These are phyloP conservation scores for Listronotus bonariensis DNA, from an alignment of 1,140 invertebrate genomes.

Conservation along the genomic window DNA sequence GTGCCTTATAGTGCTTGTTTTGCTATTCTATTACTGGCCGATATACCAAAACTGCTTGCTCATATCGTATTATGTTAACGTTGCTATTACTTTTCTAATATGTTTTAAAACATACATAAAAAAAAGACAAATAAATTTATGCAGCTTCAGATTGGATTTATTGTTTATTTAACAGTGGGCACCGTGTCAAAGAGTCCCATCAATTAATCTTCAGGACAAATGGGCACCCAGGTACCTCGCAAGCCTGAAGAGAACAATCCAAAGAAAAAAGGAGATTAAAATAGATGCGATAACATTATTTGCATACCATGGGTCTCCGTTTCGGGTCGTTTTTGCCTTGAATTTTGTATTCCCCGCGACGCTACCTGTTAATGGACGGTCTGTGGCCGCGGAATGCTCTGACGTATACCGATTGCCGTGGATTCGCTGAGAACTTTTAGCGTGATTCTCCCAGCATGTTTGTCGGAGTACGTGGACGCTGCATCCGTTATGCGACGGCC, in stretches of 20 bases:
- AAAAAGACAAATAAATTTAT: too few species aligned
- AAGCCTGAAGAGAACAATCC: conserved; percentile 32
- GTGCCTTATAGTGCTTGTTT: too few species aligned
- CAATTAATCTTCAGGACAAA: conserved; percentile 34
- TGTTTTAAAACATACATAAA: too few species aligned
- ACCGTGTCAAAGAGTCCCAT: conserved; percentile 17
- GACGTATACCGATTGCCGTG: conserved; percentile 46
- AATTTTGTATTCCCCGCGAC: conserved; percentile 44
- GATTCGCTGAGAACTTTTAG: conserved; percentile 48
- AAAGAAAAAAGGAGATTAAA: conserved; percentile 34
- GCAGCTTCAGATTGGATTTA: conserved; percentile 31
- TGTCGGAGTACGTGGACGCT: conserved; percentile 47
- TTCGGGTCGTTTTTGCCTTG: conserved; percentile 40
- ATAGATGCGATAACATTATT: conserved; percentile 38
- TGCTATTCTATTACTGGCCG: too few species aligned
- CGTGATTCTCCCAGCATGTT: conserved; percentile 48
- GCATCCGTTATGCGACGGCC: conserved; percentile 44
- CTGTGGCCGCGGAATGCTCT: conserved; percentile 45
- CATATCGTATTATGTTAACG: too few species aligned
- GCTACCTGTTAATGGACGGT: conserved; percentile 43
- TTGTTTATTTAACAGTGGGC: conserved; percentile 32
- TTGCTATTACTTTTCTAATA: too few species aligned
- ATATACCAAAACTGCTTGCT: too few species aligned
- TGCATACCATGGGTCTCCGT: conserved; percentile 31
- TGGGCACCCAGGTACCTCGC: conserved; percentile 28